phyloP scores from a whole-genome alignment of 1,140 invertebrate species.

The Bombus vancouverensis region DNA sequence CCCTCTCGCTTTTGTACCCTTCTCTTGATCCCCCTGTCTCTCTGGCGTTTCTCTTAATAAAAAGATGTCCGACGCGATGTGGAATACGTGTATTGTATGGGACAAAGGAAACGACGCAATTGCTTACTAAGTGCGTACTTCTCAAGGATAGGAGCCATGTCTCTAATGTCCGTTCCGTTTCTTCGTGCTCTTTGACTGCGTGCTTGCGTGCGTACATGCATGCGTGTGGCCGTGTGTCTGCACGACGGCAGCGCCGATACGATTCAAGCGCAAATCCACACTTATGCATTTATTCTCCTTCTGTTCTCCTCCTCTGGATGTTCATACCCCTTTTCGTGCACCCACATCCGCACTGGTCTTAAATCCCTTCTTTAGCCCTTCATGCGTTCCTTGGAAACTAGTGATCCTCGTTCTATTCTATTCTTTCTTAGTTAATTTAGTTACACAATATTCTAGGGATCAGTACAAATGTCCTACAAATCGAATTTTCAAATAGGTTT shows the following conservation, averaged over 20 bases:
- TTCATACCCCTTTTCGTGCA: slow-evolving; percentile 45
- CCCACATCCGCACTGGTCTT: slow-evolving; percentile 49
- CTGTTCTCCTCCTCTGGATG: slow-evolving; percentile 11
- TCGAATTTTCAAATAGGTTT: neutral
- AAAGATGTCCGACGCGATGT: slow-evolving; percentile 29
- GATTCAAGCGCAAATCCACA: slow-evolving; percentile 59
- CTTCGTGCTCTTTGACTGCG: slow-evolving; percentile 47
- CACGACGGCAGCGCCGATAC: slow-evolving; percentile 56
- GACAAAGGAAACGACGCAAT: slow-evolving; percentile 65
- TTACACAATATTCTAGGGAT: slow-evolving; percentile 4
- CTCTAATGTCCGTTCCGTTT: slow-evolving; percentile 54
- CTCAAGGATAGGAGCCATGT: slow-evolving; percentile 67
- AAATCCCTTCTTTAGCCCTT: slow-evolving; percentile 25
- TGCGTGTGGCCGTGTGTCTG: slow-evolving; percentile 28
- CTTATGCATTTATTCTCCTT: slow-evolving; percentile 47
- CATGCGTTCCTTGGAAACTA: neutral
- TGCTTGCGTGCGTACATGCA: slow-evolving; percentile 36
- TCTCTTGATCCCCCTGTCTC: slow-evolving; percentile 3
- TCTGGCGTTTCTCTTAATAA: slow-evolving; percentile 1
- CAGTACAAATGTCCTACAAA: neutral
- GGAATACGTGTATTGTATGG: slow-evolving; percentile 13
- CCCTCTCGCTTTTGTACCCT: slow-evolving; percentile 15
- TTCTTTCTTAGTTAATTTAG: neutral
- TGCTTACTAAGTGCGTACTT: slow-evolving; percentile 53
- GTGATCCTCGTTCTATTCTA: neutral